Percentiles rank a stretch among this genome's conserved stretches.
phyloP scores from a whole-genome alignment of 2,888 invertebrate species.

The Gastracanthus pulcherrimus region DNA sequence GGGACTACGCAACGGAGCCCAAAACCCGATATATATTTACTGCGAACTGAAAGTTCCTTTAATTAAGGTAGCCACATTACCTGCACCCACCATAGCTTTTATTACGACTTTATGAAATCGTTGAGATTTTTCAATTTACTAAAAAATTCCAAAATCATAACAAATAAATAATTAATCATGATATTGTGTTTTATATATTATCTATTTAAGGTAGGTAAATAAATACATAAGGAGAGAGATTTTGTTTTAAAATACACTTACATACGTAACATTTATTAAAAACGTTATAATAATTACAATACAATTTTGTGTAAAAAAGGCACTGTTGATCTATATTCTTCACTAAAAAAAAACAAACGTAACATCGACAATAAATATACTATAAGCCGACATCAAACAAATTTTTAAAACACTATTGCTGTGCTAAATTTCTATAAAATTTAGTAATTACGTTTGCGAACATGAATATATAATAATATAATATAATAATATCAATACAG shows the following conservation, averaged over 20 bases:
- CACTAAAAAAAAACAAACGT: not conserved
- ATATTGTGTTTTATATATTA: too few relatives aligned
- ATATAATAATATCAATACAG: not conserved
- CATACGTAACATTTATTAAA: conserved; percentile 41
- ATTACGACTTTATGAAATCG: too few relatives aligned
- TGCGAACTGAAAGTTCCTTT: too few relatives aligned
- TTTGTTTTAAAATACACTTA: not conserved
- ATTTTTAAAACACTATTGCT: not conserved
- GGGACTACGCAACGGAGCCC: too few relatives aligned
- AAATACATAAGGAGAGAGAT: not conserved
- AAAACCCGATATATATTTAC: too few relatives aligned
- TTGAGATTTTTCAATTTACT: too few relatives aligned
- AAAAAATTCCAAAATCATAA: too few relatives aligned
- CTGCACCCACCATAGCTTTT: too few relatives aligned
- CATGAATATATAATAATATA: conserved; percentile 1
- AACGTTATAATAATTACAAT: conserved; percentile 38
- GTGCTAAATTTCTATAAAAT: conserved; percentile 13
- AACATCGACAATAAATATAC: not conserved
- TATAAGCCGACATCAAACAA: not conserved
- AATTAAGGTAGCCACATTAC: too few relatives aligned
- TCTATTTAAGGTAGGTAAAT: not conserved
- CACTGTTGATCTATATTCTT: conserved; percentile 13
- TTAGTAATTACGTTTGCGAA: conserved; percentile 22
- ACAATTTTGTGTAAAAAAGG: conserved; percentile 26
- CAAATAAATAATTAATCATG: too few relatives aligned